Evolutionary conservation across 2,888 invertebrate genomes (phyloP).

Genomic region (Boloria euphrosyne): DNA sequence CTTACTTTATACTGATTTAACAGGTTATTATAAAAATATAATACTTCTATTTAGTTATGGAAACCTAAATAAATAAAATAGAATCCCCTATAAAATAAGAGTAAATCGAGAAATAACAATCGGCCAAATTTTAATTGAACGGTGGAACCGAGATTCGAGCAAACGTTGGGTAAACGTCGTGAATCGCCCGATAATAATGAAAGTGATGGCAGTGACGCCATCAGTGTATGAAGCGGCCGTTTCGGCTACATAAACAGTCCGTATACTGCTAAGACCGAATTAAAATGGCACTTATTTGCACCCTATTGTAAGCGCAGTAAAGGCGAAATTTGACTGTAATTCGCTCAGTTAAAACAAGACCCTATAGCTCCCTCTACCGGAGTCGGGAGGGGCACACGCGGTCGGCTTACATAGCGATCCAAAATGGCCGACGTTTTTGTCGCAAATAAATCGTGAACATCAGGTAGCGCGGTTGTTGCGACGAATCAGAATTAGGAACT

Average conservation of each 20-base stretch:
- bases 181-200: slow-evolving; percentile 83
- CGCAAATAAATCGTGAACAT: slow-evolving; percentile 37
- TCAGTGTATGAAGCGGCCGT: slow-evolving; percentile 82
- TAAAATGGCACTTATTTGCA: slow-evolving; percentile 42
- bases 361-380: slow-evolving; percentile 62
- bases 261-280: slow-evolving; percentile 64
- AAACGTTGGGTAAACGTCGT: slow-evolving; percentile 77
- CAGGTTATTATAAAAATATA: neutral
- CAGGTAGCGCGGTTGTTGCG: slow-evolving; percentile 17
- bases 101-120: slow-evolving; percentile 65
- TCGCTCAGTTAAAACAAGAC: slow-evolving; percentile 48
- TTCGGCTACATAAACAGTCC: slow-evolving; percentile 83
- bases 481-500: slow-evolving; percentile 15
- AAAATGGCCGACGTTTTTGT: slow-evolving; percentile 77
- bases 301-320: slow-evolving; percentile 44
- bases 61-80: slow-evolving; percentile 37
- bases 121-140: slow-evolving; percentile 74
- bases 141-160: slow-evolving; percentile 70
- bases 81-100: slow-evolving; percentile 17
- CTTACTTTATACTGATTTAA: too few relatives aligned
- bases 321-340: slow-evolving; percentile 44
- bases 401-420: slow-evolving; percentile 66
- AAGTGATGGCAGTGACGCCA: slow-evolving; percentile 80
- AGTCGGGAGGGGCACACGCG: slow-evolving; percentile 65
- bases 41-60: slow-evolving; percentile 11